A percentile compares a stretch with the other conserved stretches of the same genome.
Conservation (phyloP, 2,113 vertebrate genomes). For the Amazona vittata region DNA sequence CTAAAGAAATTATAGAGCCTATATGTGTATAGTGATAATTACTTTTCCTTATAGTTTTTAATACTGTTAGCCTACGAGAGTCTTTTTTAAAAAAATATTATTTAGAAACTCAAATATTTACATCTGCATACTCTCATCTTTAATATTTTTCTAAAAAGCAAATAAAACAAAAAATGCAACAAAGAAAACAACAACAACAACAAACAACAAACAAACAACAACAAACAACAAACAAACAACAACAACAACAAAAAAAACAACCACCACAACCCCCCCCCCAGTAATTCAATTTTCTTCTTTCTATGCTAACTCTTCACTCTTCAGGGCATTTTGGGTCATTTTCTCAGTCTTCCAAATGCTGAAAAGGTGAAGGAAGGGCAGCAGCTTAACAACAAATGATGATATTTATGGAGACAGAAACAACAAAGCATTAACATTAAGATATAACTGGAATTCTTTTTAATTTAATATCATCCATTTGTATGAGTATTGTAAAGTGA, state of each 20-base stretch:
- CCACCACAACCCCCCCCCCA: neutral
- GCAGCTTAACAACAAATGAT: constrained; percentile 30
- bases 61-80: neutral
- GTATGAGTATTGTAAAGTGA: neutral
- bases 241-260: too few species aligned
- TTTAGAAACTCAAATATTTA: neutral
- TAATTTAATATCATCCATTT: constrained; percentile 5
- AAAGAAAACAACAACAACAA: neutral
- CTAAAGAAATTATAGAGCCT: neutral
- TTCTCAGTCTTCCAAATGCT: constrained; percentile 38
- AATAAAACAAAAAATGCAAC: neutral
- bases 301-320: neutral
- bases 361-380: constrained; percentile 60
- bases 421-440: neutral
- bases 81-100: neutral
- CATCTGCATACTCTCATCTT: neutral
- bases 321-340: constrained; percentile 33
- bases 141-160: neutral
- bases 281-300: neutral
- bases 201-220: too few species aligned
- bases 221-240: too few species aligned
- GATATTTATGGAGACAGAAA: constrained; percentile 70
- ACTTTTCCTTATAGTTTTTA: neutral
- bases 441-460: constrained; percentile 5
- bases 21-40: neutral